These are phyloP conservation scores for Lepetodrilus schrolli DNA, from an alignment of 2,888 invertebrate species.

Conservation along the genomic window DNA sequence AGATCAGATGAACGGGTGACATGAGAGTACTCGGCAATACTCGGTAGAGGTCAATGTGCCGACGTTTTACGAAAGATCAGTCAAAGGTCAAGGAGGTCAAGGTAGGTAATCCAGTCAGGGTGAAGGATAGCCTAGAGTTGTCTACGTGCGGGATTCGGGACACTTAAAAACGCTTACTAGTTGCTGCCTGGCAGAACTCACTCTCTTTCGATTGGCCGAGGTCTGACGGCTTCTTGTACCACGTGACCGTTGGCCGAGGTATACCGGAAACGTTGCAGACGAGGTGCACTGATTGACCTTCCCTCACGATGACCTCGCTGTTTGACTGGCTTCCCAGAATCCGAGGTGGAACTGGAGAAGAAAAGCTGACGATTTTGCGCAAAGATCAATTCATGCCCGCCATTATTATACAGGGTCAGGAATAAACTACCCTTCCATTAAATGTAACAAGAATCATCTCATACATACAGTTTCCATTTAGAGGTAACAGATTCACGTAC, in stretches of 20 bases:
- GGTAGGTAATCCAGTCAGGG: constrained; percentile 24
- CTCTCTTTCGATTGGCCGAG: constrained; percentile 45
- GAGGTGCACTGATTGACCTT: constrained; percentile 93
- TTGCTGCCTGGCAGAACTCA: constrained; percentile 46
- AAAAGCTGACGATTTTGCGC: background rate
- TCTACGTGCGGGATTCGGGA: constrained; percentile 19
- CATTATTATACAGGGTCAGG: background rate
- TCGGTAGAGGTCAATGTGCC: background rate
- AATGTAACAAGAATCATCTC: background rate
- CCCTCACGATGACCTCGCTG: constrained; percentile 88
- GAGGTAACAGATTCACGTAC: too few relatives aligned
- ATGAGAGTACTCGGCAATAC: background rate
- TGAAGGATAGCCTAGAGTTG: background rate
- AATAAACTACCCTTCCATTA: background rate
- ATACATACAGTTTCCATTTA: too few relatives aligned
- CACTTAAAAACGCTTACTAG: constrained; percentile 44
- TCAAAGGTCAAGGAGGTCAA: constrained; percentile 2
- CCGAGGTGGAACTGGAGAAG: constrained; percentile 90
- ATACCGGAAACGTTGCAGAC: constrained; percentile 85
- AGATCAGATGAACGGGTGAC: background rate
- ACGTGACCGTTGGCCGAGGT: constrained; percentile 92
- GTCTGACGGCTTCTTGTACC: constrained; percentile 78
- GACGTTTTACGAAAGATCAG: constrained; percentile 18
- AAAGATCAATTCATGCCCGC: too few relatives aligned
- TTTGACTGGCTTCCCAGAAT: constrained; percentile 89